Percentiles rank a stretch among this genome's conserved stretches.
phyloP scores from a whole-genome alignment of 2,888 invertebrate genomes.

The Pegoplata infirma region DNA sequence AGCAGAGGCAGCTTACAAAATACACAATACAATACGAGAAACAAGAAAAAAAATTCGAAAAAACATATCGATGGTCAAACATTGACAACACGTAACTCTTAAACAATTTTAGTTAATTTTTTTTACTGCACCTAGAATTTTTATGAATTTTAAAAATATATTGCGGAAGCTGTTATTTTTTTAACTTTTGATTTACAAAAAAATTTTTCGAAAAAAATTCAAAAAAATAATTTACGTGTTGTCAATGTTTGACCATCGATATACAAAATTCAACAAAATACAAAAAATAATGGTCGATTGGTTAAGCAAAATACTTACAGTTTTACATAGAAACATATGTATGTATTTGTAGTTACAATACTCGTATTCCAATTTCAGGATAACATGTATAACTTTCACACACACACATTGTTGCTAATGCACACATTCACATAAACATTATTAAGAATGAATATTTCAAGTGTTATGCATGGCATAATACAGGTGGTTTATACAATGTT shows the following conservation, averaged over 20 bases:
- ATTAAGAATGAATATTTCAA: neutral
- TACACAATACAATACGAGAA: neutral
- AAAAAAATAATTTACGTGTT: no score
- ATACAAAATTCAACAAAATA: slow-evolving; percentile 12
- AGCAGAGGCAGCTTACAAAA: neutral
- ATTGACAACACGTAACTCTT: no score
- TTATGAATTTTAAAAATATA: no score
- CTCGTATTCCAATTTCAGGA: neutral
- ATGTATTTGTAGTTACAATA: neutral
- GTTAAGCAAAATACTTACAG: slow-evolving; percentile 9
- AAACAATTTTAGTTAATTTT: no score
- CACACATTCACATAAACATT: neutral
- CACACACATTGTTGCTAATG: neutral
- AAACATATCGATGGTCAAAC: no score
- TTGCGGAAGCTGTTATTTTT: no score
- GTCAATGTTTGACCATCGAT: no score
- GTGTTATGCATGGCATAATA: slow-evolving; percentile 11
- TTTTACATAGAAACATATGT: neutral
- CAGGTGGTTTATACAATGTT: slow-evolving; percentile 11
- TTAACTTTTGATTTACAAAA: no score
- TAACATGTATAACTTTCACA: no score
- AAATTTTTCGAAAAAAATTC: no score
- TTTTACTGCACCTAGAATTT: no score
- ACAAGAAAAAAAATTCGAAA: neutral
- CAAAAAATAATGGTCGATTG: slow-evolving; percentile 20